Base-by-base conservation (phyloP, 2,797 vertebrate genomes). In the Brotula barbata region DNA sequence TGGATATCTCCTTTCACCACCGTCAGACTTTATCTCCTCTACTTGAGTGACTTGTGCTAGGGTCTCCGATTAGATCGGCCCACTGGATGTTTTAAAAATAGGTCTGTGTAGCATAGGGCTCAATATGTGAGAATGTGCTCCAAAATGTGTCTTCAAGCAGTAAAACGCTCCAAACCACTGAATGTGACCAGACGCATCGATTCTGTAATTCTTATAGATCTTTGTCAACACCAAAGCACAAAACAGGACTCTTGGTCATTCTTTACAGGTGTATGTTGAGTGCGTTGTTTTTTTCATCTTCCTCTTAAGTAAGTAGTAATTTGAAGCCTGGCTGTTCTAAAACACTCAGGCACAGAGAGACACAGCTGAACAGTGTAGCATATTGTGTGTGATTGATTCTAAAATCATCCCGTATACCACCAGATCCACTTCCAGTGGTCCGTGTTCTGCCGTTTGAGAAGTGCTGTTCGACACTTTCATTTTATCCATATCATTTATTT, bases 181-280 rank as follows among this genome's bases (percentile, higher is more conserved):
- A 64, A 37, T 51, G 23, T 67, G 81, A 21, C 37, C 36, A 61
- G 50, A 61, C 36, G 5, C n/a, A 19, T 74, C 71, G 61, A 33
- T 49, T 71, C 36, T 47, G 55, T 14, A 45, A 14, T 13, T 36
- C 16, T 22, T 12, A 39, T 52, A 55, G 46, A 58, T 52, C 15
- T 64, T 39, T 71, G 37, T 77, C 61, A 75, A 77, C 51, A 68
- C 55, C 63, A 40, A 83, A 84, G 82, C 84, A 88, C 83, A 88
- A 80, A 56, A 48, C 42, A 46, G 15, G 10, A 11, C 25, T 52
- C 17, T 48, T 69, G 47, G 33, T 23, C 62, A 69, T 64, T 64
- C 75, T 82, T 64, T 78, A 25, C 72, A 65, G 63, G 46, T 59
- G 75, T 82, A 69, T 75, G 42, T 31, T 62, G 44, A n/a, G n/a